Percentiles rank a stretch among this genome's conserved stretches.
These are phyloP conservation scores for Ormyrus nitidulus DNA, from an alignment of 2,888 invertebrate species.

Conservation along the genomic window DNA sequence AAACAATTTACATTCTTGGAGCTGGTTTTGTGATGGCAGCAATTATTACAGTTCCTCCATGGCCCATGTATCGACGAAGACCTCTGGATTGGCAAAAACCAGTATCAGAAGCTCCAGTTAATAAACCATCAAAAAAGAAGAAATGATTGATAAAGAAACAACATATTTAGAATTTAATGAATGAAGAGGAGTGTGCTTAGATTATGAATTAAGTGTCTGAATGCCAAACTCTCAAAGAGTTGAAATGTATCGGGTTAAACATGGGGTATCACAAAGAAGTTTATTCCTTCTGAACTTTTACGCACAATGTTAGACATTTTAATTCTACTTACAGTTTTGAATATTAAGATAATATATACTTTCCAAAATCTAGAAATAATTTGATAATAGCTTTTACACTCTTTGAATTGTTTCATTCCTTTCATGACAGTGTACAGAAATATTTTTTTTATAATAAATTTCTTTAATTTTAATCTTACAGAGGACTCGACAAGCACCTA, in stretches of 20 bases:
- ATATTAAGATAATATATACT: not conserved
- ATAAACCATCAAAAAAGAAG: conserved; percentile 75
- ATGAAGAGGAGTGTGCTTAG: conserved; percentile 9
- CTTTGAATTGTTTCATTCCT: too few species aligned
- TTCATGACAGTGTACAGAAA: too few species aligned
- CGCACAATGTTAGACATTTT: not conserved
- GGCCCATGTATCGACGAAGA: conserved; percentile 94
- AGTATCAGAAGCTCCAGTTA: conserved; percentile 72
- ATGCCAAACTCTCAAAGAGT: conserved; percentile 6
- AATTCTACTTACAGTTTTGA: not conserved
- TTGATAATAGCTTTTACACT: too few species aligned
- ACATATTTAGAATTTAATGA: conserved; percentile 8
- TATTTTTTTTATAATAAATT: too few species aligned
- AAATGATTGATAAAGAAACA: conserved; percentile 68
- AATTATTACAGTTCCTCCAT: conserved; percentile 94
- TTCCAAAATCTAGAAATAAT: not conserved
- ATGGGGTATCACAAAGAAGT: not conserved
- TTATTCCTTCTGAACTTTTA: not conserved
- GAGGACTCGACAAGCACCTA: too few species aligned
- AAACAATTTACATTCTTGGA: conserved; percentile 93
- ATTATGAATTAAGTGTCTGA: not conserved
- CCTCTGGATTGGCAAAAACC: conserved; percentile 94
- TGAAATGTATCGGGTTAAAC: conserved; percentile 12
- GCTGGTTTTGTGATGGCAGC: conserved; percentile 93
- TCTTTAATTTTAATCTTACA: too few species aligned